Evolutionary conservation across 2,113 vertebrate genomes (phyloP), one percentile per base, ranked within the genome.

Genomic region (Muscicapa adusta): DNA sequence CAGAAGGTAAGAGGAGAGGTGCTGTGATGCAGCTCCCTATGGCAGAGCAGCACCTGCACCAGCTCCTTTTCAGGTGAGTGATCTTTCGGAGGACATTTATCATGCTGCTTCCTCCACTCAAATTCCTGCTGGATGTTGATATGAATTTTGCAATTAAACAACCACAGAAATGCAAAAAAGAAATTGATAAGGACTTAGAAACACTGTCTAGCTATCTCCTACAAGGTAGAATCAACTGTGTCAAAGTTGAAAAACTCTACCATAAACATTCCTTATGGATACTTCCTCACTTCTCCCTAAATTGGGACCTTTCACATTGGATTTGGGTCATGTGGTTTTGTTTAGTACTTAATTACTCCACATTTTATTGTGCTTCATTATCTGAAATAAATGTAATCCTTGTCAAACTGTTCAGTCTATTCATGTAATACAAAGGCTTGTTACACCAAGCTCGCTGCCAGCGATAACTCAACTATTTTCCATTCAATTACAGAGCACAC

Each of bases 401-500:
- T 96, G 22, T 74, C 10, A 3, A 91, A 45, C 58, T 1, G 6
- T 18, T 26, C 72, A 66, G 73, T 77, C 74, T 53, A 7, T 67
- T 72, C 50, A 20, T 5, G 34, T 29, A 34, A 70, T 42, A 48
- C 66, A 71, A 74, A 92, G 74, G 5, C 62, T 54, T 68, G 31
- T 70, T 67, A 38, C 63, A 80, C 60, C 85, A 82, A 67, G 83
- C 72, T 57, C 48, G 6, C 58, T 81, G 65, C 63, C 88, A 89
- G 65, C 4, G 0, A 91, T 85, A 95, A 72, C 83, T 58, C 93
- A 84, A 74, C 93, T 82, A 9, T 79, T 82, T 96, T 91, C 90
- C 67, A 38, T 95, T 86, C 92, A 92, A 56, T 93, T 95, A 93
- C 31, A 86, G 53, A 62, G 85, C 84, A 82, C 53, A 94, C 82